These are phyloP conservation scores for Hiodon alosoides DNA, from an alignment of 2,113 vertebrate species.

Conservation along the genomic window DNA sequence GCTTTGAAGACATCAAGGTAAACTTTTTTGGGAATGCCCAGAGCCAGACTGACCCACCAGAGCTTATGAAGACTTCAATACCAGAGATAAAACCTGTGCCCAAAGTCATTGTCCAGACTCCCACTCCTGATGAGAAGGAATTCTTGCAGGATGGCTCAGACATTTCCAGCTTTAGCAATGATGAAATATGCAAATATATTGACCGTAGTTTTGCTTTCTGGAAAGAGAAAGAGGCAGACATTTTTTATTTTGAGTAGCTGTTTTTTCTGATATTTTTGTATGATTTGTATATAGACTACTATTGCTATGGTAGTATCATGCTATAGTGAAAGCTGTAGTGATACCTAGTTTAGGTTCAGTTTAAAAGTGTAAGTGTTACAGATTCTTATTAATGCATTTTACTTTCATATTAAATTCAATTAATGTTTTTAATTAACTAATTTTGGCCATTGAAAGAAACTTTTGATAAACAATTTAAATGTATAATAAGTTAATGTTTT, in stretches of 20 bases:
- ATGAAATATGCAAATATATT: slow-evolving; percentile 88
- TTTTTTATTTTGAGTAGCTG: slow-evolving; percentile 65
- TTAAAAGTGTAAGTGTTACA: too few relatives aligned
- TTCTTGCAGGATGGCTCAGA: slow-evolving; percentile 39
- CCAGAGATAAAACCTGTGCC: slow-evolving; percentile 48
- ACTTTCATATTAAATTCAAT: too few relatives aligned
- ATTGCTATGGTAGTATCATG: too few relatives aligned
- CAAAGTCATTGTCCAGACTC: slow-evolving; percentile 49
- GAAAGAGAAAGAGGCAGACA: slow-evolving; percentile 95
- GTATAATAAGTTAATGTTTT: too few relatives aligned
- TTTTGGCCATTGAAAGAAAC: too few relatives aligned
- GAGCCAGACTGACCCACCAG: slow-evolving; percentile 22
- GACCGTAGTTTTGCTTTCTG: slow-evolving; percentile 94
- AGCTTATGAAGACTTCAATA: slow-evolving; percentile 38
- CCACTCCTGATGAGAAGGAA: slow-evolving; percentile 45
- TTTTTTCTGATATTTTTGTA: slow-evolving; percentile 41
- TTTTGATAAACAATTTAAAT: too few relatives aligned
- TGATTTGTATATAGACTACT: neutral
- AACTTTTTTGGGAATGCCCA: slow-evolving; percentile 70
- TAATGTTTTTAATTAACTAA: too few relatives aligned
- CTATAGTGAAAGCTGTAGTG: too few relatives aligned
- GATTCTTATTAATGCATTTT: too few relatives aligned
- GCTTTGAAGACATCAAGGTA: slow-evolving; percentile 87
- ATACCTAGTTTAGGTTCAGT: too few relatives aligned
- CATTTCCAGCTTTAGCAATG: slow-evolving; percentile 64